Evolutionary conservation across 2,888 invertebrate species (phyloP).

Genomic region (Plebejus melissa): DNA sequence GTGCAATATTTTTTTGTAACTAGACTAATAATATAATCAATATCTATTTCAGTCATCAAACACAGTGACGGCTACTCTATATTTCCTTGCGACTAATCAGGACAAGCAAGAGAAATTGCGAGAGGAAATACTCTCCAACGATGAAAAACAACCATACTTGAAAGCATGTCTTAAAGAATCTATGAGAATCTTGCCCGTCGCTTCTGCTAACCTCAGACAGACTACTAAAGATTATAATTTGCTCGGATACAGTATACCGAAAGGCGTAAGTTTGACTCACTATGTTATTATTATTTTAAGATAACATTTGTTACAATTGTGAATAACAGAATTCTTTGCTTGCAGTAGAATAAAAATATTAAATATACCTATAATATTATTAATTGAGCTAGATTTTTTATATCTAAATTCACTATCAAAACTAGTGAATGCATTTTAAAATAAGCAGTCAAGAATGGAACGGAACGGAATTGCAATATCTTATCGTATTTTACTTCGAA

Average conservation of each 20-base stretch:
- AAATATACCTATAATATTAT: no score
- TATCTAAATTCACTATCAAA: no score
- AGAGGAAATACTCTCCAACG: slow-evolving; percentile 67
- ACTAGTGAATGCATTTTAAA: no score
- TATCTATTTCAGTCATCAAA: slow-evolving; percentile 71
- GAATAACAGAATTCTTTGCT: no score
- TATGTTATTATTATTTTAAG: neutral
- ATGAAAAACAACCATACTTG: slow-evolving; percentile 75
- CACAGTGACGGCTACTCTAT: slow-evolving; percentile 75
- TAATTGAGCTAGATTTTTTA: no score
- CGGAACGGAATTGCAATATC: no score
- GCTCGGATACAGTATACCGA: slow-evolving; percentile 81
- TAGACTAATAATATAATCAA: neutral
- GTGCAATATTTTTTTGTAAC: no score
- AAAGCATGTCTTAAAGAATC: slow-evolving; percentile 86
- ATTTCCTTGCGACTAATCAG: slow-evolving; percentile 80
- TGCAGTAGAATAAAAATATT: no score
- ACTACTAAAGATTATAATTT: slow-evolving; percentile 77
- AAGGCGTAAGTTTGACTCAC: slow-evolving; percentile 61
- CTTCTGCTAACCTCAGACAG: slow-evolving; percentile 75
- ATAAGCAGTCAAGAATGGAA: no score
- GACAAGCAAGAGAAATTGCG: slow-evolving; percentile 81
- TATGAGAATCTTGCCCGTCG: slow-evolving; percentile 80
- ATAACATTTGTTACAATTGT: no score
- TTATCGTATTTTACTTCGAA: no score